phyloP scores from a whole-genome alignment of 1,140 invertebrate species.

The Linepithema humile region DNA sequence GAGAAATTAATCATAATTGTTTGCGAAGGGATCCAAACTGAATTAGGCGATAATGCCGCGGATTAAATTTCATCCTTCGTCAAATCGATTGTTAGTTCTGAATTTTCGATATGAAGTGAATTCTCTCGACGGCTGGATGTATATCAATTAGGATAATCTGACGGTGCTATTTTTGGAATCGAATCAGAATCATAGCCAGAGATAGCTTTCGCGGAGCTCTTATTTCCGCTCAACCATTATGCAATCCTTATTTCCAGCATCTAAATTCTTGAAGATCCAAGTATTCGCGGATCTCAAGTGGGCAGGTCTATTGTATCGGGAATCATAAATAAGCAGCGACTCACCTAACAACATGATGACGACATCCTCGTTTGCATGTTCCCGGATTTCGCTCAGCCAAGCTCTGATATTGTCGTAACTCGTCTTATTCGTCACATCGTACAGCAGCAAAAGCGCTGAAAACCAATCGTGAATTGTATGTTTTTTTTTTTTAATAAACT shows the following conservation, averaged over 20 bases:
- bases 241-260: background rate
- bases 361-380: slow-evolving; percentile 94
- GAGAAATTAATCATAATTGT: background rate
- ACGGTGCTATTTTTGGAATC: background rate
- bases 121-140: background rate
- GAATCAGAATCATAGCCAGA: slow-evolving; percentile 12
- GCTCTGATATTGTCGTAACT: slow-evolving; percentile 95
- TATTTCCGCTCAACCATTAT: slow-evolving; percentile 17
- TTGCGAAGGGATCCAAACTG: slow-evolving; percentile 6
- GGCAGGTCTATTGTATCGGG: slow-evolving; percentile 16
- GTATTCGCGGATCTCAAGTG: background rate
- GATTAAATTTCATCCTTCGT: background rate
- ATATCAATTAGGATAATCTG: background rate
- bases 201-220: slow-evolving; percentile 12
- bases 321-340: slow-evolving; percentile 61
- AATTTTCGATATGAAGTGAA: slow-evolving; percentile 8
- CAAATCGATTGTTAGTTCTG: background rate
- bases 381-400: slow-evolving; percentile 94
- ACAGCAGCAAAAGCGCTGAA: slow-evolving; percentile 93
- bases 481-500: slow-evolving; percentile 57
- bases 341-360: slow-evolving; percentile 95
- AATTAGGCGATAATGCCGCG: background rate
- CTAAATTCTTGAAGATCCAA: background rate
- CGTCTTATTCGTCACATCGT: slow-evolving; percentile 95
- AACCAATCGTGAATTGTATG: slow-evolving; percentile 74